Percentiles rank a stretch among this genome's conserved stretches.
Conservation (phyloP, 2,797 vertebrate species). For the Atherinosoma microstoma region DNA sequence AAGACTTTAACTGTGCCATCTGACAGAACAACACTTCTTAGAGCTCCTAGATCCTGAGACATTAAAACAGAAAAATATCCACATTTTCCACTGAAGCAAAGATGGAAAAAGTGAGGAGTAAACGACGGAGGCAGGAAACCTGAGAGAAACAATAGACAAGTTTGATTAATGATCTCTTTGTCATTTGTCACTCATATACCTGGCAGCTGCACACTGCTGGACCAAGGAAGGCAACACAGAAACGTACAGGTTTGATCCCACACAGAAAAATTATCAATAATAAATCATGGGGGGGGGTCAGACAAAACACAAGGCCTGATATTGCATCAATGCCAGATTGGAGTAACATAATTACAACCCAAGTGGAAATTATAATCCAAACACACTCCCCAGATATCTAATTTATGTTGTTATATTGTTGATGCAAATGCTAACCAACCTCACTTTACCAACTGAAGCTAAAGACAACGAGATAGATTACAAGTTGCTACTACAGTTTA, state of each 20-base stretch:
- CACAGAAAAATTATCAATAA: not conserved
- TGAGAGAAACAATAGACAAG: constrained; percentile 34
- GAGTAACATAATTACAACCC: not conserved
- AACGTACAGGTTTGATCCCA: no score
- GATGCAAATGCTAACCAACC: not conserved
- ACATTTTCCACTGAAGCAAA: not conserved
- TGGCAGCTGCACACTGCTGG: constrained; percentile 38
- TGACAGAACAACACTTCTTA: constrained; percentile 1
- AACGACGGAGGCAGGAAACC: constrained; percentile 4
- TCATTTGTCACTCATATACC: constrained; percentile 43
- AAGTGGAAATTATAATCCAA: no score
- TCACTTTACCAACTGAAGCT: not conserved
- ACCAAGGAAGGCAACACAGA: not conserved
- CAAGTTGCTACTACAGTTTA: no score
- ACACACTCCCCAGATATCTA: not conserved
- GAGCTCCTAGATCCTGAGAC: not conserved
- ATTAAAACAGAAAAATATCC: constrained; percentile 12
- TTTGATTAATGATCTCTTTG: constrained; percentile 64
- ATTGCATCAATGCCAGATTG: not conserved
- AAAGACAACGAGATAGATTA: not conserved
- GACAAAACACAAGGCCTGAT: not conserved
- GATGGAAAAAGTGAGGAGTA: constrained; percentile 45
- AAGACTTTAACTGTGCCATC: not conserved
- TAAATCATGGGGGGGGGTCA: not conserved
- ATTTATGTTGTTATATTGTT: not conserved